phyloP scores from a whole-genome alignment of 1,140 invertebrate species.

The Aphelinus certus region DNA sequence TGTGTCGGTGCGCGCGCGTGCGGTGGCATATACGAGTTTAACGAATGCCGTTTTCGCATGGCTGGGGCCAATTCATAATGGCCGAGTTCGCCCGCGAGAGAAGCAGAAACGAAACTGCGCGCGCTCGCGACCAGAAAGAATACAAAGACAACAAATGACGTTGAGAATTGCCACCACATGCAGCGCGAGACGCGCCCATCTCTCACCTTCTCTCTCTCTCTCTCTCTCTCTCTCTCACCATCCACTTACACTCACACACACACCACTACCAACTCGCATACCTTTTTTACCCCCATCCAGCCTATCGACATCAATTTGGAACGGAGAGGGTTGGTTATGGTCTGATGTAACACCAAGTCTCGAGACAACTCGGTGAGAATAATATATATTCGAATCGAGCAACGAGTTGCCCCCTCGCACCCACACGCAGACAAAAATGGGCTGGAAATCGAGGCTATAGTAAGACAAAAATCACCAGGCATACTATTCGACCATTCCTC shows the following conservation, averaged over 20 bases:
- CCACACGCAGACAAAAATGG: no score
- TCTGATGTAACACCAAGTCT: no score
- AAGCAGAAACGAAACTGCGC: constrained; percentile 39
- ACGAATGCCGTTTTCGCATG: constrained; percentile 57
- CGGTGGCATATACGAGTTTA: constrained; percentile 33
- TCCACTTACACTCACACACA: background rate
- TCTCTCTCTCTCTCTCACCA: constrained; percentile 14
- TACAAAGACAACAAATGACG: constrained; percentile 57
- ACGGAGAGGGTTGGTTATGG: no score
- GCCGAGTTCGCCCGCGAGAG: constrained; percentile 30
- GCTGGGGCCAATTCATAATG: constrained; percentile 57
- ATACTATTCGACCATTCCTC: no score
- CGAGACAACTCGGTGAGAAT: no score
- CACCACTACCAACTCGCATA: background rate
- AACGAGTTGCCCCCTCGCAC: no score
- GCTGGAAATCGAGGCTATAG: no score
- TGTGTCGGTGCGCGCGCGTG: background rate
- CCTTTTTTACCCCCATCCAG: no score
- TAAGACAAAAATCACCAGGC: no score
- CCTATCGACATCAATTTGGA: no score
- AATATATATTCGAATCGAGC: no score
- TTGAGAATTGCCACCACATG: constrained; percentile 52
- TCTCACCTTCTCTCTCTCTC: constrained; percentile 34
- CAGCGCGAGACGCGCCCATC: constrained; percentile 49
- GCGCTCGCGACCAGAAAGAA: no score